Percentiles rank a stretch among this genome's conserved stretches.
Evolutionary conservation across 2,113 vertebrate genomes (phyloP).

Genomic region (Antechinus stuartii): DNA sequence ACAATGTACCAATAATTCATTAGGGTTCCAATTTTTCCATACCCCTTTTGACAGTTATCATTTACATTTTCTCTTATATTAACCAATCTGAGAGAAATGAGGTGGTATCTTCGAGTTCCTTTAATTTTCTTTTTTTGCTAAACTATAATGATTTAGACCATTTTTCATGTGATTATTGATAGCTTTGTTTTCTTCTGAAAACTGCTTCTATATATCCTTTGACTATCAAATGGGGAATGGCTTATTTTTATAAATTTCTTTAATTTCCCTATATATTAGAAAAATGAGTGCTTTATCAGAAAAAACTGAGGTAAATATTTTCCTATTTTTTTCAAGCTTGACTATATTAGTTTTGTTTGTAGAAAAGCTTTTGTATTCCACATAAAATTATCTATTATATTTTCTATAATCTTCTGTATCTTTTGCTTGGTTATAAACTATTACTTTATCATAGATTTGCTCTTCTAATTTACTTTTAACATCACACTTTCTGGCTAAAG

Average conservation of each 20-base stretch:
- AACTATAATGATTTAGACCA: background rate
- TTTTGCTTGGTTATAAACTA: background rate
- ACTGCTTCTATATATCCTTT: background rate
- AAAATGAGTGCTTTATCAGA: background rate
- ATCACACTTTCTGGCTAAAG: background rate
- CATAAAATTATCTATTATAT: background rate
- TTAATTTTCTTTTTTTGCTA: background rate
- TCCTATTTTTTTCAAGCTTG: background rate
- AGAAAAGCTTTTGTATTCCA: background rate
- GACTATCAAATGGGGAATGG: background rate
- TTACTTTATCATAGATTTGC: background rate
- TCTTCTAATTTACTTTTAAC: background rate
- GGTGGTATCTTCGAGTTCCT: background rate
- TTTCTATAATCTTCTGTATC: background rate
- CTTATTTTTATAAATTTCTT: background rate
- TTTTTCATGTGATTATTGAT: background rate
- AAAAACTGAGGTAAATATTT: background rate
- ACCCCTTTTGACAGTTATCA: background rate
- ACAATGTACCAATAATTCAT: background rate
- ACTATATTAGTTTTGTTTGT: background rate
- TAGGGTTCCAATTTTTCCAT: background rate
- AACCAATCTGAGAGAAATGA: background rate
- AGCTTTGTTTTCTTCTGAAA: background rate
- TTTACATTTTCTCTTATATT: background rate
- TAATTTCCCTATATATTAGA: background rate